These are phyloP conservation scores for Charina bottae DNA, from an alignment of 2,113 vertebrate species.

Conservation along the genomic window DNA sequence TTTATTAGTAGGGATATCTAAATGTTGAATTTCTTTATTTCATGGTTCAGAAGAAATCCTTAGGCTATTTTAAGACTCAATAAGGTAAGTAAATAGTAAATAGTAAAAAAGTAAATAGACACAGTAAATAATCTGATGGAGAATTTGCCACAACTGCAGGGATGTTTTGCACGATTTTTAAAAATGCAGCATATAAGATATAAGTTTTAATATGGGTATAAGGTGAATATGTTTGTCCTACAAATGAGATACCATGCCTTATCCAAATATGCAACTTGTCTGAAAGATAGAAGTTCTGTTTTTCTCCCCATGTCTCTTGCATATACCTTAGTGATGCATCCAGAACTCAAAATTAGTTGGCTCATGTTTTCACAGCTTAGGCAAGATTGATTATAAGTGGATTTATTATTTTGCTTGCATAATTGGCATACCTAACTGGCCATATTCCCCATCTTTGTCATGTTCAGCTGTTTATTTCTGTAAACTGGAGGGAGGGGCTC, in stretches of 20 bases:
- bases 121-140: not conserved
- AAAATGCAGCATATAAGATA: not conserved
- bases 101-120: too few relatives aligned
- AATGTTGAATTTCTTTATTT: not conserved
- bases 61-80: not conserved
- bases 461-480: not conserved
- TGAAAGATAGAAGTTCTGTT: not conserved
- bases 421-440: not conserved
- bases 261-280: not conserved
- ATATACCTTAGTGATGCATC: not conserved
- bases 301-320: not conserved
- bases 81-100: too few relatives aligned
- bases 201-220: not conserved
- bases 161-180: not conserved
- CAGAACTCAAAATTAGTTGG: not conserved
- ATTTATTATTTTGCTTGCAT: not conserved
- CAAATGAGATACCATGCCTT: not conserved
- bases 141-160: not conserved
- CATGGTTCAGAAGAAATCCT: not conserved
- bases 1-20: conserved; percentile 8
- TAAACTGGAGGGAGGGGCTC: not conserved
- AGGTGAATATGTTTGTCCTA: not conserved
- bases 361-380: not conserved
- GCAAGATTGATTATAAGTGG: not conserved
- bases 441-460: not conserved